Conservation (phyloP, 92 coral and sea anemone species). For the Palythoa caribaeorum region DNA sequence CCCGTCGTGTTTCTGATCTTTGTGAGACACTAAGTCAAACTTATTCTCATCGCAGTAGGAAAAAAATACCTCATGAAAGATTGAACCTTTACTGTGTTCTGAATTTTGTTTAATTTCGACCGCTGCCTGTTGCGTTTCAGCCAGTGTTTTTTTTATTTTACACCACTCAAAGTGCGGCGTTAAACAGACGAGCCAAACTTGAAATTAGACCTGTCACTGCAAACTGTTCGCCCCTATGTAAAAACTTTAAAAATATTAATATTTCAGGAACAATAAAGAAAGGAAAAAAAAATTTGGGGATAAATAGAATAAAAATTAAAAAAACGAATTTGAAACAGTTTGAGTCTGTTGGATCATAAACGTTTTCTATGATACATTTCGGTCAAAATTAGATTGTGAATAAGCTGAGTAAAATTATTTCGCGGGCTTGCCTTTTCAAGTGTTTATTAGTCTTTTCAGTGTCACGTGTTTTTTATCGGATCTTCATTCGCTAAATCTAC, state of each 20-base stretch:
- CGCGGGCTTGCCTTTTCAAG: conserved; percentile 32
- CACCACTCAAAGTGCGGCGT: not conserved
- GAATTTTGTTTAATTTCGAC: not conserved
- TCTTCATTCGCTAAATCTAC: not conserved
- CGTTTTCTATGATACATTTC: not conserved
- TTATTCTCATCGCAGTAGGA: conserved; percentile 30
- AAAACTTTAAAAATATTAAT: conserved; percentile 23
- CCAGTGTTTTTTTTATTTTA: not conserved
- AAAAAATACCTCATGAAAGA: not conserved
- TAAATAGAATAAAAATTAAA: not conserved
- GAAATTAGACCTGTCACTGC: not conserved
- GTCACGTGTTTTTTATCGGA: not conserved
- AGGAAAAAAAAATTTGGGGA: not conserved
- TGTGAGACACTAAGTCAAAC: conserved; percentile 18
- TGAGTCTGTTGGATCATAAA: too few species aligned
- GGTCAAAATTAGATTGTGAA: not conserved
- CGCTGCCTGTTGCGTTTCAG: not conserved
- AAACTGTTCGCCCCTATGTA: not conserved
- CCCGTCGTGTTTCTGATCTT: not conserved
- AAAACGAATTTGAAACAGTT: not conserved
- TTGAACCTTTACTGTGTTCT: conserved; percentile 1
- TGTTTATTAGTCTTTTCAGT: not conserved
- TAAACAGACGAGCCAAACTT: not conserved
- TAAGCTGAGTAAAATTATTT: conserved; percentile 21
- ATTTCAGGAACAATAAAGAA: conserved; percentile 17